A percentile compares a stretch with the other conserved stretches of the same genome.
phyloP scores from a whole-genome alignment of 2,797 vertebrate species.

The Coregonus ussuriensis region DNA sequence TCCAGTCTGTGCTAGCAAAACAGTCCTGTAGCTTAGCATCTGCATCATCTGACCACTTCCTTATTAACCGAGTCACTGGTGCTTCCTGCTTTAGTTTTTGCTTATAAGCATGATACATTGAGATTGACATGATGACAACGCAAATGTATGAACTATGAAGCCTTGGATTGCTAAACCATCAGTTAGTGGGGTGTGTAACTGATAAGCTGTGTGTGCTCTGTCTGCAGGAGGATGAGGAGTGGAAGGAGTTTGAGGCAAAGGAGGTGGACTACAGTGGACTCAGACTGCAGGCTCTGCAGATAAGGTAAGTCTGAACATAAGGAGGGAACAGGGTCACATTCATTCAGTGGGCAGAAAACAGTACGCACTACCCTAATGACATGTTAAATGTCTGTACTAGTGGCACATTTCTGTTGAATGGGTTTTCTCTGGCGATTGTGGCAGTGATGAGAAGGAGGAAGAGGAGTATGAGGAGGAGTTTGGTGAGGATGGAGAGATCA shows the following conservation, averaged over 20 bases:
- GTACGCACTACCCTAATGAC: background rate
- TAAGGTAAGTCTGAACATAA: conserved; percentile 79
- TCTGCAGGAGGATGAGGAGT: conserved; percentile 93
- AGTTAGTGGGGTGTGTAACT: background rate
- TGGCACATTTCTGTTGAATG: background rate
- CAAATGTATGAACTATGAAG: background rate
- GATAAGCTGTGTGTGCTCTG: background rate
- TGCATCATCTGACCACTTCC: too few species aligned
- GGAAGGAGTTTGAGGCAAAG: conserved; percentile 99
- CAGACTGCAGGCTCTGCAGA: conserved; percentile 92
- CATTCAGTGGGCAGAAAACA: too few species aligned
- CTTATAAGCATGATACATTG: too few species aligned
- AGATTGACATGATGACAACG: too few species aligned
- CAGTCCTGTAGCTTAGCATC: too few species aligned
- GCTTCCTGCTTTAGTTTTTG: too few species aligned
- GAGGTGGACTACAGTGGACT: conserved; percentile 97
- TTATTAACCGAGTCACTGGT: too few species aligned
- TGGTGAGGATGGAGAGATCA: conserved; percentile 89
- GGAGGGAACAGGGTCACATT: background rate
- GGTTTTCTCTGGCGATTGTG: conserved; percentile 6
- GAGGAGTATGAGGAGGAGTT: conserved; percentile 94
- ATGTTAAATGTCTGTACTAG: background rate
- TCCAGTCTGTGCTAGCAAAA: too few species aligned
- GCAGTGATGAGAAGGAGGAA: conserved; percentile 90
- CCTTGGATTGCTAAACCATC: background rate